Evolutionary conservation across 2,113 vertebrate species (phyloP).

Genomic region (Pseudopodoces humilis): DNA sequence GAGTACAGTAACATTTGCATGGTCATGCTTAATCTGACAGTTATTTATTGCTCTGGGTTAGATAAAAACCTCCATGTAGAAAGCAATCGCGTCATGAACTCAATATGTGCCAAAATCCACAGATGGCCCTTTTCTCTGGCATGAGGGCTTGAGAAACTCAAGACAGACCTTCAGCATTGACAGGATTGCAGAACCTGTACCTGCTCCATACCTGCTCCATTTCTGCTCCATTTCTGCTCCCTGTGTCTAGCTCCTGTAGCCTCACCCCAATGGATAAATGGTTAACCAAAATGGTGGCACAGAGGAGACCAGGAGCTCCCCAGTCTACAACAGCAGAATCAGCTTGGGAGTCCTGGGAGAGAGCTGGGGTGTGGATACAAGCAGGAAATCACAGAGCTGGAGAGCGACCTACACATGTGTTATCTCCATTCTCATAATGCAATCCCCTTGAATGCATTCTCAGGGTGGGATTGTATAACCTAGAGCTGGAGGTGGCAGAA

Average conservation of each 20-base stretch:
- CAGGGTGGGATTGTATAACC: not conserved
- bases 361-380: accelerated
- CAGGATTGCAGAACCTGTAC: not conserved
- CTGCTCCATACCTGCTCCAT: not conserved
- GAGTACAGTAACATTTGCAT: slow-evolving; percentile 70
- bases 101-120: slow-evolving; percentile 63
- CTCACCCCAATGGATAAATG: accelerated
- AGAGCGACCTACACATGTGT: accelerated
- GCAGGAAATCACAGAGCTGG: not conserved
- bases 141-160: not conserved
- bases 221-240: not conserved
- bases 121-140: slow-evolving; percentile 65
- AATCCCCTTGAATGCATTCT: not conserved
- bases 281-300: not conserved
- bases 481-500: not conserved
- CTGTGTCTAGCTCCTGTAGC: not conserved
- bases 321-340: not conserved
- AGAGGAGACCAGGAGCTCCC: not conserved
- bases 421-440: not conserved
- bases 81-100: slow-evolving; percentile 24
- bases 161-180: not conserved
- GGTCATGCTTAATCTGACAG: slow-evolving; percentile 64
- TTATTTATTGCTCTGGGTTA: slow-evolving; percentile 66
- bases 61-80: slow-evolving; percentile 50
- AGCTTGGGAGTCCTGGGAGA: not conserved